Evolutionary conservation across 2,113 vertebrate species (phyloP), one percentile per base, ranked within the genome.

Genomic region (Lethenteron reissneri): DNA sequence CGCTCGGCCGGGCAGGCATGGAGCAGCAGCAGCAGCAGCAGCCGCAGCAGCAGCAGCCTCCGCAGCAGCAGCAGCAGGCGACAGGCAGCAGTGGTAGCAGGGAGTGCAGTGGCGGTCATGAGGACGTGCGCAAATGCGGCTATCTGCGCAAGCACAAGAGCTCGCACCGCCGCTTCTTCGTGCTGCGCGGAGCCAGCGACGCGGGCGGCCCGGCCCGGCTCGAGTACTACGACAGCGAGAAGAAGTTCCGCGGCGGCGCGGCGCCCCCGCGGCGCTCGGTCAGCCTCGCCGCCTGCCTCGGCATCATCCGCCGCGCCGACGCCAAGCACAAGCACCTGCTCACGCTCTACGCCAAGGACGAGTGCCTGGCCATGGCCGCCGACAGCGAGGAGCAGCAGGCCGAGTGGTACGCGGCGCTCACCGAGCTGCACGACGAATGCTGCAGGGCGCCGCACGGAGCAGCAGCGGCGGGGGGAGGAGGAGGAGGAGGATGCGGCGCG

Each of bases 121-220:
- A 41, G 7, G 87, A 89, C 79, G 86, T 90, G 81, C 84, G 84
- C 77, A 90, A 89, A 83, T 86, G 88, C 83, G 88, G 88, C 77
- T 90, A 90, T 82, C 84, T 90, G 81, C 86, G 86, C 81, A 90
- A 90, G 80, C 87, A 87, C 77, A 90, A 90, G 83, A 90, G 86
- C 81, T 88, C 88, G 87, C 88, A 90, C 79, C 87, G 87, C 80
- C 84, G 88, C 75, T 90, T 90, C 80, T 90, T 90, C 75, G 88
- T 90, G 75, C 80, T 90, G 79, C 83, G 87, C 77, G 87, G 86
- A 76, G 84, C 85, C 76, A 81, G 83, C 10, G 87, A 87, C 78
- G 84, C 85, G 2, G 86, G 86, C 79, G 41, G 41, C 41, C 41
- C 41, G 41, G n/a, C 64, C 25, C 83, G 88, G 72, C 80, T 90